These are phyloP conservation scores for Endotricha flammealis DNA, from an alignment of 2,888 invertebrate genomes.

Conservation along the genomic window DNA sequence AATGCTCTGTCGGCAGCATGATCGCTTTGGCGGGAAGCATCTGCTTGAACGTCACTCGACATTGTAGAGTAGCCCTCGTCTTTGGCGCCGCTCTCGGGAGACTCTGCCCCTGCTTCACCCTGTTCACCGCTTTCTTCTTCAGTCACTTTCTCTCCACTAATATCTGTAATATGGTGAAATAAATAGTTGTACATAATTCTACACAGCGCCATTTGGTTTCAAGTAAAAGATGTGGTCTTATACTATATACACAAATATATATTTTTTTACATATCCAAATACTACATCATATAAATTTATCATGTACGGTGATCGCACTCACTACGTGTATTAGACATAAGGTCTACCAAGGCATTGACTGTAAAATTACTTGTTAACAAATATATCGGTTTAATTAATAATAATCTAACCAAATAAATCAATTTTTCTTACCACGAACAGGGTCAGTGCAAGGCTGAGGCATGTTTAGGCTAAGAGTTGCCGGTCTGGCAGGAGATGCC, in stretches of 20 bases:
- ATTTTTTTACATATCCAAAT: too few species aligned
- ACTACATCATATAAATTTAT: too few species aligned
- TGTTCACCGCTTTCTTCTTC: conserved; percentile 74
- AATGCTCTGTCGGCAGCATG: conserved; percentile 77
- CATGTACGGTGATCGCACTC: too few species aligned
- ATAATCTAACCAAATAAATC: too few species aligned
- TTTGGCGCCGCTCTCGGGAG: conserved; percentile 86
- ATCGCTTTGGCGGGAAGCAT: conserved; percentile 80
- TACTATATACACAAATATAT: too few species aligned
- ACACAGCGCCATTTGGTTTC: too few species aligned
- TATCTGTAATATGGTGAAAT: conserved; percentile 43
- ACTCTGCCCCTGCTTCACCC: conserved; percentile 84
- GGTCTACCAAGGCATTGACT: too few species aligned
- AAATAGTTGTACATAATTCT: too few species aligned
- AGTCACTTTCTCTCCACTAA: conserved; percentile 49
- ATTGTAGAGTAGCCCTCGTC: conserved; percentile 91
- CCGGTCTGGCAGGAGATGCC: conserved; percentile 83
- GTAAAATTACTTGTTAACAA: too few species aligned
- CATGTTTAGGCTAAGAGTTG: conserved; percentile 83
- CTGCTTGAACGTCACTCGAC: conserved; percentile 89
- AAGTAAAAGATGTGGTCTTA: too few species aligned
- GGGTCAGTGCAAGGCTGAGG: conserved; percentile 70
- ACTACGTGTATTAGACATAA: too few species aligned
- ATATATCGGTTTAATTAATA: too few species aligned
- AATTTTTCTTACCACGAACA: conserved; percentile 39